Evolutionary conservation across 2,113 vertebrate species (phyloP), one percentile per base, ranked within the genome.

Genomic region (Corythornis madagascariensis): DNA sequence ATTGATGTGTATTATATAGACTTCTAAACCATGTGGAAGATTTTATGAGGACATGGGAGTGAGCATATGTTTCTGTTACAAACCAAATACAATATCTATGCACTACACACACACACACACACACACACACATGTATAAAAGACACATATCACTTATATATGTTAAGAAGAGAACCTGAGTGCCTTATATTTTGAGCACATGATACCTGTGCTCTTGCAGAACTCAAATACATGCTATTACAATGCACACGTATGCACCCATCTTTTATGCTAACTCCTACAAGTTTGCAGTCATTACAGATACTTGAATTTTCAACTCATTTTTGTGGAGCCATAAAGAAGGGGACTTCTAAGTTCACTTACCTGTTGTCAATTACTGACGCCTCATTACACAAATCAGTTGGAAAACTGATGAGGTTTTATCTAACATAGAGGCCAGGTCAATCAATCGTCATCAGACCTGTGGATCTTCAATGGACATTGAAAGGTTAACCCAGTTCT

Each of bases 361-460:
- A 97, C 97, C 96, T 97, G 95, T 97, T 98, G 97, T 98, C 98
- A 98, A 98, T 99, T 97, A 99, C 99, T 97, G 97, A 98, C 31
- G 98, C 98, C 98, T 99, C 98, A 99, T 99, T 99, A 99, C 98
- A 98, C 98, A 98, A 98, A 98, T 98, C 98, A 97, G 98, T 98
- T 95, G 72, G 98, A 98, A 98, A 96, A 97, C 98, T 98, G 98
- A 99, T 99, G 98, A 99, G 98, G 97, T 99, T 98, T 98, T 98
- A 98, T 98, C 98, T 98, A 98, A 98, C 97, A 98, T 96, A 97
- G 94, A 98, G 98, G 98, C 98, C 98, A 98, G 97, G 97, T 98
- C 97, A 98, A 98, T 99, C 98, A 98, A 99, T 99, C 86, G 97
- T 98, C 98, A 98, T 98, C 97, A 98, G 97, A 98, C 98, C 95